Conservation (phyloP, 2,888 invertebrate genomes). For the Muschampia staudingeri region DNA sequence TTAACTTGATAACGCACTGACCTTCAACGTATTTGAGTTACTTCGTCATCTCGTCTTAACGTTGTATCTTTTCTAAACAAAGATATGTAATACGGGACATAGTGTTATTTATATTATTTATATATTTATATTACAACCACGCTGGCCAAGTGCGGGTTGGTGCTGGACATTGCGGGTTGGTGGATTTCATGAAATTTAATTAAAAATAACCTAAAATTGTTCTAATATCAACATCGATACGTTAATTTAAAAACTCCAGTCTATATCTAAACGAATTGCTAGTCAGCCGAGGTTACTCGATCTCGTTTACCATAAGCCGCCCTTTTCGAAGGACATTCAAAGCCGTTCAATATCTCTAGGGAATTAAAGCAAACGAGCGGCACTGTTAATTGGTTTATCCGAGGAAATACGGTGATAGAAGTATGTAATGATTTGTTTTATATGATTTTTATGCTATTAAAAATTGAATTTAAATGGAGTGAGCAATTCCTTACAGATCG, state of each 20-base stretch:
- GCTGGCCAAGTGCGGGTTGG: no score
- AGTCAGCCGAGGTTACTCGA: neutral
- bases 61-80: no score
- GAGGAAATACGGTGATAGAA: neutral
- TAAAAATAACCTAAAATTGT: no score
- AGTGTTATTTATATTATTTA: no score
- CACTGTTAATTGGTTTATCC: constrained; percentile 28
- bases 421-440: neutral
- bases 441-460: neutral
- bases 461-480: neutral
- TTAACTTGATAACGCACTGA: no score
- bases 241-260: neutral
- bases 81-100: no score
- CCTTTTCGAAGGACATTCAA: constrained; percentile 36
- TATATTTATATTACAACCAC: no score
- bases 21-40: no score
- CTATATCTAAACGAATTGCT: neutral
- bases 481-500: no score
- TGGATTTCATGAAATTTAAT: no score
- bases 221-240: neutral
- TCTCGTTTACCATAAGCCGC: constrained; percentile 24
- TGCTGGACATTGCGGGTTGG: no score
- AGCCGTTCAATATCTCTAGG: neutral
- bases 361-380: constrained; percentile 16
- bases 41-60: no score